phyloP scores from a whole-genome alignment of 1,140 invertebrate genomes.

The Brachionus manjavacas region DNA sequence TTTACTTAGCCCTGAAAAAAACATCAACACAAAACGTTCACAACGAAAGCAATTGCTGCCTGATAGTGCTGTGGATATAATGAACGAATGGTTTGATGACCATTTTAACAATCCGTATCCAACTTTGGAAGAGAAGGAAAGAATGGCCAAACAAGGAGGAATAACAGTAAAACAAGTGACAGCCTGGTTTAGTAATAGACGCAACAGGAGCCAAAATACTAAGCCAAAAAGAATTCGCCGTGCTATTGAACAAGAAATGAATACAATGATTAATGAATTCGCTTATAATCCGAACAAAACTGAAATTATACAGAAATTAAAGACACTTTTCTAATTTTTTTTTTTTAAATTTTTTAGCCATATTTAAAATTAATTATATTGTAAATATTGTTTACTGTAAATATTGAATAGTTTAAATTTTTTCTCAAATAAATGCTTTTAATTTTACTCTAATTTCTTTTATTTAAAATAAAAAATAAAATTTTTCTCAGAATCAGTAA shows the following conservation, averaged over 20 bases:
- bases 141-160: slow-evolving; percentile 48
- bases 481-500: no score
- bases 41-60: background rate
- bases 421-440: no score
- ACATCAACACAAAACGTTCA: background rate
- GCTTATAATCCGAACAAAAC: background rate
- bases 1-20: background rate
- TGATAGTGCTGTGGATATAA: slow-evolving; percentile 46
- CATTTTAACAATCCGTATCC: slow-evolving; percentile 52
- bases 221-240: slow-evolving; percentile 48
- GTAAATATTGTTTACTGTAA: no score
- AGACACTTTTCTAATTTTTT: background rate
- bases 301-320: background rate
- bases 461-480: no score
- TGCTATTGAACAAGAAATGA: slow-evolving; percentile 1
- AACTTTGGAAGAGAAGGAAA: slow-evolving; percentile 49
- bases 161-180: slow-evolving; percentile 51
- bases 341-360: background rate
- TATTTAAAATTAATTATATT: background rate
- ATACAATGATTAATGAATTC: background rate
- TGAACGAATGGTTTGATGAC: slow-evolving; percentile 50
- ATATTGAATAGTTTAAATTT: no score
- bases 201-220: slow-evolving; percentile 53
- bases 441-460: no score
- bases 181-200: slow-evolving; percentile 55